Base-by-base conservation (phyloP, 2,797 vertebrate genomes). In the Macroramphosus scolopax region DNA sequence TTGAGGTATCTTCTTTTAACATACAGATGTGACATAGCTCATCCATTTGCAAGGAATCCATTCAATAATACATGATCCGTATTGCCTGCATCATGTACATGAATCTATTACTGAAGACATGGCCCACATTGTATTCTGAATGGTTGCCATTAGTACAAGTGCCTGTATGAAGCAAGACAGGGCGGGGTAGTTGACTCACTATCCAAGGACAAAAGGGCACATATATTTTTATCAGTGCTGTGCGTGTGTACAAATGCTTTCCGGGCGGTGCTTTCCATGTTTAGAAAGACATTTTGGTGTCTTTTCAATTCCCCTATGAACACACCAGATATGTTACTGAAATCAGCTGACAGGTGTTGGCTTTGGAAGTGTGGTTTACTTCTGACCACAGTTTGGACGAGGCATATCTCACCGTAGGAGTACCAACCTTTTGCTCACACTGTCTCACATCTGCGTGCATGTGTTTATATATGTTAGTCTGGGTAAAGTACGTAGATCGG, bases 201-300 rank as follows among this genome's bases (percentile, higher is more conserved):
- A 1, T 14, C 49, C 36, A 51, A 67, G 45, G 69, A 40, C 54
- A 42, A 8, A 12, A 42, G 22, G 53, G 40, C 31, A 20, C 13
- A 7, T 10, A 34, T 14, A 7, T 51, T 24, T n/a, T 49, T 17
- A 20, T 62, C 48, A n/a, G n/a, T n/a, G n/a, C n/a, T n/a, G n/a
- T 44, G 31, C 16, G 17, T 17, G 32, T 12, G 20, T 16, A 5
- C 16, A 28, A 32, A 29, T n/a, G 24, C 30, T 8, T 9, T 17
- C 17, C 22, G 12, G 8, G 11, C 17, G 17, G 15, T 13, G 13
- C 41, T 16, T 14, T 8, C 31, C 8, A 6, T 43, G 10, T 16
- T 22, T n/a, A 6, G 20, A 1, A 0, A 15, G 29, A 38, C 49
- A 3, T 25, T 30, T 31, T 5, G 6, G 13, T 25, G 43, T 13